Conservation (phyloP, 1,140 invertebrate genomes). For the Coptotermes formosanus region DNA sequence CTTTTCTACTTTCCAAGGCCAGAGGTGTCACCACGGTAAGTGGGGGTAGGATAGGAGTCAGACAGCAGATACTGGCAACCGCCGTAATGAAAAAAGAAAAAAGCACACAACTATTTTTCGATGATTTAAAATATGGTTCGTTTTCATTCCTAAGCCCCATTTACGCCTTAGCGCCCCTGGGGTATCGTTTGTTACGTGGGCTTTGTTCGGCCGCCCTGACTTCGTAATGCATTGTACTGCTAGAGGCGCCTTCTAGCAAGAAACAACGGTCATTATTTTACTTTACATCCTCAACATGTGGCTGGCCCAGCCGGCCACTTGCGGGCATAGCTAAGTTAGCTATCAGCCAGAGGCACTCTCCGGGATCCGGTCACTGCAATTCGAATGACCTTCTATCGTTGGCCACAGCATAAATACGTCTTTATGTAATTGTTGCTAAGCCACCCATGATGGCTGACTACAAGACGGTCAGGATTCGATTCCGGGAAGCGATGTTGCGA, state of each 20-base stretch:
- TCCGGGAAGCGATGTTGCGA: no score
- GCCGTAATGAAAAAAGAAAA: slow-evolving; percentile 4
- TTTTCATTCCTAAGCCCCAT: slow-evolving; percentile 27
- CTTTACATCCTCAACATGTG: slow-evolving; percentile 22
- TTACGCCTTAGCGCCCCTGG: slow-evolving; percentile 14
- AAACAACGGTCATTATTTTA: slow-evolving; percentile 23
- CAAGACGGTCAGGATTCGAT: no score
- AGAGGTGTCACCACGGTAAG: no score
- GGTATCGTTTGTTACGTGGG: slow-evolving; percentile 29
- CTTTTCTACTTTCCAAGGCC: no score
- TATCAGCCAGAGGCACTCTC: background rate
- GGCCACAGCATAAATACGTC: no score
- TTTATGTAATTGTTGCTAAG: no score
- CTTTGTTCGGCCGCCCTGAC: background rate
- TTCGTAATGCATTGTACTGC: background rate
- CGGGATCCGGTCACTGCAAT: background rate
- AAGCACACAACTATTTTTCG: slow-evolving; percentile 29
- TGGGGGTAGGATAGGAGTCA: background rate
- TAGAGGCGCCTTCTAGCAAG: background rate
- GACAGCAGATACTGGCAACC: background rate
- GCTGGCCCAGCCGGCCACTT: background rate
- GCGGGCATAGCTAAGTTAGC: no score
- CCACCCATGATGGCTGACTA: no score
- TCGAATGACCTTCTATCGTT: background rate
- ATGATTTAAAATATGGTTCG: slow-evolving; percentile 33